Percentiles rank a stretch among this genome's conserved stretches.
phyloP scores from a whole-genome alignment of 2,888 invertebrate genomes.

The Geotrupes spiniger region DNA sequence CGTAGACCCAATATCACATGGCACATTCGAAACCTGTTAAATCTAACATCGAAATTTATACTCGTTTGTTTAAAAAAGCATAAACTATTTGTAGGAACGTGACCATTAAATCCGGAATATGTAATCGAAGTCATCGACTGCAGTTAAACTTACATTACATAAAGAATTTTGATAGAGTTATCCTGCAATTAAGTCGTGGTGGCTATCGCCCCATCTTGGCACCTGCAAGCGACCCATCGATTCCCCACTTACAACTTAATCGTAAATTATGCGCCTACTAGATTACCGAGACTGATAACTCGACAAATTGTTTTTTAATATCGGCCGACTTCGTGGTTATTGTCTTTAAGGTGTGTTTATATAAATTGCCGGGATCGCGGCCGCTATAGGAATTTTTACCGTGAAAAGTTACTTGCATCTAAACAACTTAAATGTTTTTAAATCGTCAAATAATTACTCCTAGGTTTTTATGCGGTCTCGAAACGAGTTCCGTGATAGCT shows the following conservation, averaged over 20 bases:
- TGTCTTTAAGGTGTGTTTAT: constrained; percentile 15
- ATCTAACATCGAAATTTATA: constrained; percentile 8
- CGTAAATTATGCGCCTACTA: constrained; percentile 33
- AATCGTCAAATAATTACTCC: constrained; percentile 7
- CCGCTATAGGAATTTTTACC: no score
- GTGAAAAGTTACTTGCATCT: no score
- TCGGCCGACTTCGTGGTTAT: constrained; percentile 10
- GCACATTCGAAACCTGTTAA: constrained; percentile 20
- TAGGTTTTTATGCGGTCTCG: no score
- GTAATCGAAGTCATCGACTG: constrained; percentile 34
- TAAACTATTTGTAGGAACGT: background rate
- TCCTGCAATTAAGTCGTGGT: constrained; percentile 37
- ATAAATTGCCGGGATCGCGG: background rate
- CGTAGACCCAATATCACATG: constrained; percentile 19
- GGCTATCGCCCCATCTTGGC: constrained; percentile 35
- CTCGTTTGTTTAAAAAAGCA: constrained; percentile 2
- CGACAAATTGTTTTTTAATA: constrained; percentile 35
- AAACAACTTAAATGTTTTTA: background rate
- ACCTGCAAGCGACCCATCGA: constrained; percentile 33
- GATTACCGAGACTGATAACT: constrained; percentile 31
- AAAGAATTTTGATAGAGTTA: constrained; percentile 39
- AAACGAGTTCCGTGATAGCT: no score
- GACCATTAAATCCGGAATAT: constrained; percentile 14
- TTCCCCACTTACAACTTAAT: constrained; percentile 32
- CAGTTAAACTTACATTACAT: constrained; percentile 31